Evolutionary conservation across 2,797 vertebrate genomes (phyloP).

Genomic region (Cossypha heuglini): DNA sequence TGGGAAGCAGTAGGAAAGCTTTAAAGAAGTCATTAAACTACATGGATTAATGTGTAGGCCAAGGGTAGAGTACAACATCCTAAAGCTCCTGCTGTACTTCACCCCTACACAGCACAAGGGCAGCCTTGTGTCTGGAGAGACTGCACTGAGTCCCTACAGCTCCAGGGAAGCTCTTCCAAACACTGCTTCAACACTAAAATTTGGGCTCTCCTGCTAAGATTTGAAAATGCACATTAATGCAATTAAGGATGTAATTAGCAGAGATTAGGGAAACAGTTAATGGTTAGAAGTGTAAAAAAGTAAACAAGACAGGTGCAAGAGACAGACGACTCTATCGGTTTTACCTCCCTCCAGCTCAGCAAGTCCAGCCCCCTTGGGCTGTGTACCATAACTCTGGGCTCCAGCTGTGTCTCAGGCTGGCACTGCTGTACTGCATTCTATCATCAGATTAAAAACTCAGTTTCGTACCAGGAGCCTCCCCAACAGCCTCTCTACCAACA

Average conservation of each 20-base stretch:
- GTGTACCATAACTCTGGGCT: neutral
- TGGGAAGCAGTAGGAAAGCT: slow-evolving; percentile 48
- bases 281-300: slow-evolving; percentile 68
- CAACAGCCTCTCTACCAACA: neutral
- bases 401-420: neutral
- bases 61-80: neutral
- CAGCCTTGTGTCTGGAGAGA: neutral
- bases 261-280: slow-evolving; percentile 65
- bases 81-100: neutral
- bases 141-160: neutral
- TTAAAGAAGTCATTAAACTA: slow-evolving; percentile 5
- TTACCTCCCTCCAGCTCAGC: slow-evolving; percentile 55
- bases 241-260: slow-evolving; percentile 67
- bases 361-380: neutral
- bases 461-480: neutral
- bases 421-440: slow-evolving; percentile 70
- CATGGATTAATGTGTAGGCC: neutral
- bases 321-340: slow-evolving; percentile 44
- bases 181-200: slow-evolving; percentile 19
- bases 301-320: slow-evolving; percentile 61
- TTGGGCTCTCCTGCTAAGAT: slow-evolving; percentile 23
- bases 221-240: slow-evolving; percentile 61
- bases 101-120: neutral
- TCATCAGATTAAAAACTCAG: slow-evolving; percentile 12
- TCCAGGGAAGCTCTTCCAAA: neutral